Evolutionary conservation across 2,888 invertebrate genomes (phyloP).

Genomic region (Dolichomitus sp.): DNA sequence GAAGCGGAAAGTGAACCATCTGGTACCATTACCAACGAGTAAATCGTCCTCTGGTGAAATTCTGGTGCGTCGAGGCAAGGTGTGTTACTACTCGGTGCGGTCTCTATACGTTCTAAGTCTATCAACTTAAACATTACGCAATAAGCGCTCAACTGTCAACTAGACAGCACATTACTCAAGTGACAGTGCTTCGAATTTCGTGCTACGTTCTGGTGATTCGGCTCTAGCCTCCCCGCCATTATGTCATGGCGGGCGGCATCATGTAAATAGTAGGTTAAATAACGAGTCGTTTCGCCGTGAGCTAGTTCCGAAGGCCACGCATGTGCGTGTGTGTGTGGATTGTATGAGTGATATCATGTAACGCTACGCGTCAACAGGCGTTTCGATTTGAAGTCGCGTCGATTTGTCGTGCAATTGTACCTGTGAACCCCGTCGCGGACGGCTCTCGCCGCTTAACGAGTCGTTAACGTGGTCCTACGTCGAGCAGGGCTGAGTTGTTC

Average conservation of each 20-base stretch:
- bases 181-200: constrained; percentile 11
- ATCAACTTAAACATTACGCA: not conserved
- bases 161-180: not conserved
- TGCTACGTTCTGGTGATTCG: not conserved
- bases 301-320: not conserved
- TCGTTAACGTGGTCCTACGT: too few species aligned
- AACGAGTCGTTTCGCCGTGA: not conserved
- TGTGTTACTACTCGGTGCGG: constrained; percentile 13
- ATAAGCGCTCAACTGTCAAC: not conserved
- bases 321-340: too few species aligned
- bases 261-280: constrained; percentile 10
- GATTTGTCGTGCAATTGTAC: too few species aligned
- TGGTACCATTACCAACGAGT: constrained; percentile 12
- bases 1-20: constrained; percentile 3
- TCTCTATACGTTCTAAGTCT: not conserved
- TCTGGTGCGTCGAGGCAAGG: not conserved
- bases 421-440: too few species aligned
- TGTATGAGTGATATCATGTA: too few species aligned
- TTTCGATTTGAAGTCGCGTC: too few species aligned
- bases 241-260: constrained; percentile 28
- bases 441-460: too few species aligned
- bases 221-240: constrained; percentile 1
- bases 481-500: too few species aligned
- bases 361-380: too few species aligned
- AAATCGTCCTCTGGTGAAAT: constrained; percentile 17